phyloP scores from a whole-genome alignment of 2,888 invertebrate species.

The Pardosa pseudoannulata region DNA sequence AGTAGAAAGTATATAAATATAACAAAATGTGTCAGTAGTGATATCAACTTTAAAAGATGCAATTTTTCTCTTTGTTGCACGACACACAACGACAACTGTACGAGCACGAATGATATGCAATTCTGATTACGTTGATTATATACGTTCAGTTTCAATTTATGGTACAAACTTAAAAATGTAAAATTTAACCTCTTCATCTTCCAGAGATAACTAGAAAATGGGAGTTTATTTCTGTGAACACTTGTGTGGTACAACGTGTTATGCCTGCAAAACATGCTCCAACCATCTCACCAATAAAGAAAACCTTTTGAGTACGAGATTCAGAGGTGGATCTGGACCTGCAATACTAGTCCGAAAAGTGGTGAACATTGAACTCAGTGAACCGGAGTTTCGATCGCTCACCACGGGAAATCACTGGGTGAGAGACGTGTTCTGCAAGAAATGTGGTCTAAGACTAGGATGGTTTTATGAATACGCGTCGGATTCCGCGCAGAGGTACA shows the following conservation, averaged over 20 bases:
- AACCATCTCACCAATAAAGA: constrained; percentile 8
- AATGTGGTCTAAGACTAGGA: constrained; percentile 8
- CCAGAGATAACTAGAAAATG: constrained; percentile 3
- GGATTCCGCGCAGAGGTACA: background rate
- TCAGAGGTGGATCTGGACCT: constrained; percentile 9
- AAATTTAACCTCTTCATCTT: no score
- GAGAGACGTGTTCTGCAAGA: constrained; percentile 31
- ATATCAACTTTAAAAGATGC: no score
- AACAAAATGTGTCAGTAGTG: no score
- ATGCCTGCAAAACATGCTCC: background rate
- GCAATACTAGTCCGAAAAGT: constrained; percentile 28
- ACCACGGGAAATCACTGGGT: constrained; percentile 26
- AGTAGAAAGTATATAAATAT: no score
- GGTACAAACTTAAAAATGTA: no score
- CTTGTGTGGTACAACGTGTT: background rate
- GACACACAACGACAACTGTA: no score
- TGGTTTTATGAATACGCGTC: constrained; percentile 39
- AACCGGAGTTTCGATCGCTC: background rate
- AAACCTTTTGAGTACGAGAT: background rate
- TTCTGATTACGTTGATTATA: no score
- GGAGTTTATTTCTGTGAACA: constrained; percentile 24
- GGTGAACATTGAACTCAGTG: constrained; percentile 5
- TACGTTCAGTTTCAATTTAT: no score
- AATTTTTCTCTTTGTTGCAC: no score
- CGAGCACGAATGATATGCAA: no score